A percentile compares a stretch with the other conserved stretches of the same genome.
Conservation (phyloP, 1,140 invertebrate species). For the Olivierus martensii region DNA sequence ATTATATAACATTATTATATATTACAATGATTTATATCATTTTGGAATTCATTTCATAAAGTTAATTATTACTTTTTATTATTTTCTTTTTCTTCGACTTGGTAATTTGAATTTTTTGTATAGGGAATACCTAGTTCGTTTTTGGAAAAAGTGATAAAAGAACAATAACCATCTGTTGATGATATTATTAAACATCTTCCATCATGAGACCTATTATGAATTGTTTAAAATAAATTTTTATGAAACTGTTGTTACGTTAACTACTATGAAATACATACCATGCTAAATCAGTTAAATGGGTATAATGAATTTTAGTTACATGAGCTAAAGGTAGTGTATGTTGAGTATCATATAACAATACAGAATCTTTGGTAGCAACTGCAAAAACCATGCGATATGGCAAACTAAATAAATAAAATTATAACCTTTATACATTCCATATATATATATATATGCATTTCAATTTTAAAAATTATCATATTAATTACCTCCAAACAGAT, state of each 20-base stretch:
- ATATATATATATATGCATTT: too few relatives aligned
- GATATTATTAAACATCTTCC: constrained; percentile 65
- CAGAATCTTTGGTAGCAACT: constrained; percentile 69
- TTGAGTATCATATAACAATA: constrained; percentile 87
- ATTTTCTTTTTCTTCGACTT: too few relatives aligned
- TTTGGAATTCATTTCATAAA: too few relatives aligned
- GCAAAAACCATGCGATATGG: constrained; percentile 81
- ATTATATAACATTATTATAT: too few relatives aligned
- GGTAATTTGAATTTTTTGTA: too few relatives aligned
- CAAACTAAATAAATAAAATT: constrained; percentile 26
- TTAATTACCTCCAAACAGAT: constrained; percentile 29
- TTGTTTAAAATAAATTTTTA: too few relatives aligned
- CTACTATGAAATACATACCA: too few relatives aligned
- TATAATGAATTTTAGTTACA: constrained; percentile 86
- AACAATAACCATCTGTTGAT: constrained; percentile 94
- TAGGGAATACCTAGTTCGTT: constrained; percentile 54
- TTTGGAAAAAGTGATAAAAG: constrained; percentile 65
- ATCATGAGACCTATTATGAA: constrained; percentile 54
- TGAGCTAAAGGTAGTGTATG: constrained; percentile 67
- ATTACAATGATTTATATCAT: too few relatives aligned
- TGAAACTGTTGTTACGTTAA: too few relatives aligned
- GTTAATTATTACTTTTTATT: constrained; percentile 7
- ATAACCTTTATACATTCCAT: too few relatives aligned
- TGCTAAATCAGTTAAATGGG: constrained; percentile 75
- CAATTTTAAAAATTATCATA: too few relatives aligned